Evolutionary conservation across 2,797 vertebrate species (phyloP), one percentile per base, ranked within the genome.

Genomic region (Distichodus sexfasciatus): DNA sequence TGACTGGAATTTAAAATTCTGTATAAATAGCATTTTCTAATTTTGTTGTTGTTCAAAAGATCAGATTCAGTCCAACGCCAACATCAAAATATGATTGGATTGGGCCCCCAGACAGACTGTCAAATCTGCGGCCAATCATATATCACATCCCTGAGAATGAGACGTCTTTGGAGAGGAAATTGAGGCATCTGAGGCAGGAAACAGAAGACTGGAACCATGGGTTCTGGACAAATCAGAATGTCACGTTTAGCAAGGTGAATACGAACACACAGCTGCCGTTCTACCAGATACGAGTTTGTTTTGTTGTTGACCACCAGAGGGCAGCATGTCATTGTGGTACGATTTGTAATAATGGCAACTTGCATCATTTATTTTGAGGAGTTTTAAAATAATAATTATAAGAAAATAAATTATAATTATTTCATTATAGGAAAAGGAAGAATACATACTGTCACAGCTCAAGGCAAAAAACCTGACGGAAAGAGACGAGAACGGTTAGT

Each of bases 171-270:
- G 92, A 96, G 81, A 88, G 71, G 65, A 87, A 84, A 1, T 90
- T 99, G 69, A 85, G 97, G 57, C 83, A 88, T 66, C 74, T 95
- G 3, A 89, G 96, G 71, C 93, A 95, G 76, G 94, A 96, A 76
- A 95, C 96, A 0, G 94, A 97, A 69, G 90, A 92, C 66, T 97
- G 95, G 90, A 94, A 98, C 80, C 95, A 98, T 55, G 66, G 68
- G 2, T 99, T 98, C 83, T 99, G 97, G 95, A 77, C 89, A 3
- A 76, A 85, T 6, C 94, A 97, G 85, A 97, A 97, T 71, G 0
- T 88, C 77, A 84, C 82, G 8, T 97, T 95, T 79, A 87, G 12
- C 62, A 87, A 92, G 93, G 93, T 93, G 10, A 59, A 10, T 11
- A 5, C 29, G 24, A n/a, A 31, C 4, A 35, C 12, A 7, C 7